These are phyloP conservation scores for Antheraea yamamai DNA, from an alignment of 2,888 invertebrate species.

Conservation along the genomic window DNA sequence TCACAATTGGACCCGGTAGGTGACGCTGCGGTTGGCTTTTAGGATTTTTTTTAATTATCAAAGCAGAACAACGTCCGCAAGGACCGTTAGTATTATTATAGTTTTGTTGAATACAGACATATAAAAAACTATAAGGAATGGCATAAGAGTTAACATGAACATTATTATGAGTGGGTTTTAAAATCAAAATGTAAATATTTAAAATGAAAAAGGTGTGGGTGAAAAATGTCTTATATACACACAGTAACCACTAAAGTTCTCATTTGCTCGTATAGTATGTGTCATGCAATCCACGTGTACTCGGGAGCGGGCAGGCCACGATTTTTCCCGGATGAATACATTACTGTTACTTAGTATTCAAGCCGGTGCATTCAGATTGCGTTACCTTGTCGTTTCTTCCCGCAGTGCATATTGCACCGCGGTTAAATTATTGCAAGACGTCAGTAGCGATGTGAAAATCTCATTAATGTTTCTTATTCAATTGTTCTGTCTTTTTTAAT, in stretches of 20 bases:
- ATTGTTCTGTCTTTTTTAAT: neutral
- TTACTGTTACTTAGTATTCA: slow-evolving; percentile 67
- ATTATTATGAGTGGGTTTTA: neutral
- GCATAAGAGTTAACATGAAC: neutral
- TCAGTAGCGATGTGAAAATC: neutral
- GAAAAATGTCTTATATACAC: neutral
- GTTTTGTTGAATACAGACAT: too few species aligned
- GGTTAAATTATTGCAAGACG: slow-evolving; percentile 31
- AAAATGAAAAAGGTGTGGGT: neutral
- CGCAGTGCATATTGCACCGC: slow-evolving; percentile 62
- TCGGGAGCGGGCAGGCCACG: slow-evolving; percentile 46
- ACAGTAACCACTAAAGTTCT: neutral
- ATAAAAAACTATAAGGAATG: too few species aligned
- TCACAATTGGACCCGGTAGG: too few species aligned
- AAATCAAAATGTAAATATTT: neutral
- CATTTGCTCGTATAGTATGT: neutral
- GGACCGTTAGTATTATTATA: too few species aligned
- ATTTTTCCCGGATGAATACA: slow-evolving; percentile 71
- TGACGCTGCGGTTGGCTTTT: too few species aligned
- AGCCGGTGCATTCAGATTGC: slow-evolving; percentile 54
- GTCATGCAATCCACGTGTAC: slow-evolving; percentile 32
- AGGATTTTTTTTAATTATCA: too few species aligned
- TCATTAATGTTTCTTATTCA: slow-evolving; percentile 6
- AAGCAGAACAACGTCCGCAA: too few species aligned
- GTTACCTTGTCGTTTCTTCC: slow-evolving; percentile 69